These are phyloP conservation scores for Galagoides demidoff DNA, from an alignment of 2,797 vertebrate species.

Conservation along the genomic window DNA sequence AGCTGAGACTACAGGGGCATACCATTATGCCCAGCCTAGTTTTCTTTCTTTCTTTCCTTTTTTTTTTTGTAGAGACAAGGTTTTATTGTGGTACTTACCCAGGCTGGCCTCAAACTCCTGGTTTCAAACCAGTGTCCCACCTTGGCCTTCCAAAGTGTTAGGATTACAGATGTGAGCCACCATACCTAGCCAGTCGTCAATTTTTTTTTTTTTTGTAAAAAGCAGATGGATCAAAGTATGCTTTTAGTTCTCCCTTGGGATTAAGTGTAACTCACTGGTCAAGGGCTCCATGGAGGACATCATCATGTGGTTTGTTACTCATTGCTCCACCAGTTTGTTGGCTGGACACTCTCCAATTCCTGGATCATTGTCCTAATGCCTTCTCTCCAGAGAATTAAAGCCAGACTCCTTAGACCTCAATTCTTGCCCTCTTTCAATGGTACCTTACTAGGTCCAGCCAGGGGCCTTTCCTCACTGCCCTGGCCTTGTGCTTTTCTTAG, in stretches of 20 bases:
- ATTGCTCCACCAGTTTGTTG: not conserved
- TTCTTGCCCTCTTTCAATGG: not conserved
- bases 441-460: not conserved
- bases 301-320: rapidly evolving
- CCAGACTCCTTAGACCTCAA: not conserved
- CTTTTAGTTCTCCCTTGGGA: not conserved
- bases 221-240: not conserved
- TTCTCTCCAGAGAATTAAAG: not conserved
- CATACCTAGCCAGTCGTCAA: not conserved
- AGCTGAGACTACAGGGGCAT: not conserved
- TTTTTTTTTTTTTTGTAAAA: slow-evolving; percentile 16
- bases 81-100: not conserved
- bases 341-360: not conserved
- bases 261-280: not conserved
- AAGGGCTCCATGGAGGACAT: not conserved
- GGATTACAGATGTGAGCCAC: not conserved
- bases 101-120: not conserved
- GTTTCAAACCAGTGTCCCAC: not conserved
- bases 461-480: not conserved
- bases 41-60: not conserved
- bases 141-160: not conserved
- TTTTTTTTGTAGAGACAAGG: not conserved
- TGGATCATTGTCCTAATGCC: rapidly evolving
- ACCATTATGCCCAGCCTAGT: not conserved
- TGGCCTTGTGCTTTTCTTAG: not conserved